Evolutionary conservation across 2,888 invertebrate species (phyloP).

Genomic region (Cabera pusaria): DNA sequence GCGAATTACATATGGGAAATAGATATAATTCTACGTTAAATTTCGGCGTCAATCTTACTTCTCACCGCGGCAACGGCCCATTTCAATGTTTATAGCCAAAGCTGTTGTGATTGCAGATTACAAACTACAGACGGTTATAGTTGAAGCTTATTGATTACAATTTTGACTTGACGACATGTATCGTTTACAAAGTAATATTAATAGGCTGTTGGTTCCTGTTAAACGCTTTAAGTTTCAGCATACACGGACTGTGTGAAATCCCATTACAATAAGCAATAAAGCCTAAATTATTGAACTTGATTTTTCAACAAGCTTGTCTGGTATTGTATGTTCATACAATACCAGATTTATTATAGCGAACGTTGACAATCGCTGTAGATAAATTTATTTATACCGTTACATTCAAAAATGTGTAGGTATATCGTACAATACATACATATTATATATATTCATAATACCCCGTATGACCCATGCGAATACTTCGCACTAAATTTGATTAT

Average conservation of each 20-base stretch:
- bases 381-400: no score
- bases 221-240: constrained; percentile 1
- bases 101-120: not conserved
- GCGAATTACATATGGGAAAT: constrained; percentile 14
- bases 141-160: constrained; percentile 4
- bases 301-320: no score
- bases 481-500: no score
- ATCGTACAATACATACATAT: no score
- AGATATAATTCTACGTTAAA: constrained; percentile 2
- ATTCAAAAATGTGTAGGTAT: no score
- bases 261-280: constrained; percentile 2
- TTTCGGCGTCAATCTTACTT: not conserved
- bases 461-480: no score
- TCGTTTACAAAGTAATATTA: constrained; percentile 1
- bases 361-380: no score
- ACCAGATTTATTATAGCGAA: no score
- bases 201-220: constrained; percentile 3
- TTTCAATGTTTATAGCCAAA: not conserved
- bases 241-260: not conserved
- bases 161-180: not conserved
- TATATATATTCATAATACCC: no score
- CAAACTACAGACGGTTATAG: not conserved
- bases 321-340: no score
- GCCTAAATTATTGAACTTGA: constrained; percentile 4
- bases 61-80: not conserved